Base-by-base conservation (phyloP, 2,888 invertebrate genomes). In the Aspidiotus rigidus region DNA sequence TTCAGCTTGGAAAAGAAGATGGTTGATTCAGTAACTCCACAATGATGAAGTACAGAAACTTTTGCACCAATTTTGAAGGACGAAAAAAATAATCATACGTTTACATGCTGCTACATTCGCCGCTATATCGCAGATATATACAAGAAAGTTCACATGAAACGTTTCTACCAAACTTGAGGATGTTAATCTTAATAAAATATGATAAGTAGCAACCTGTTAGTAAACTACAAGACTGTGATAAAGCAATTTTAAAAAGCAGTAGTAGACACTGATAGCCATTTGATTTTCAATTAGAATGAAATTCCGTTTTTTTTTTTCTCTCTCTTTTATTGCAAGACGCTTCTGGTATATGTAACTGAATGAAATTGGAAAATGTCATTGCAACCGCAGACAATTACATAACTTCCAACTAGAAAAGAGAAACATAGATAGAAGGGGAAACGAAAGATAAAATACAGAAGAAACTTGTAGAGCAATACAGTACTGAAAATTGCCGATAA, bases 161-260 rank as follows among this genome's bases (percentile, higher is more conserved):
- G 28, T 64, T 54, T 41, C 64, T 64, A 64, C 64, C 64, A 56
- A 64, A 55, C 39, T 40, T 9, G 56, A 41, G 9, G 56, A 64
- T 15, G 44, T 40, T 54, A 8, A 10, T 54, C 54, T n/a, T 40
- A 64, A 56, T 56, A 41, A 40, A 55, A 55, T 41, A 66, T 17
- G 9, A 57, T 66, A 57, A 66, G 59, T 59, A 66, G 66, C 66
- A 66, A 66, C 66, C 56, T 66, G 66, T 66, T 66, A 66, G 66
- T 66, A 66, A 56, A 66, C 66, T 66, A 66, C 66, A 66, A 66
- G 66, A 66, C 66, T 66, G 57, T 66, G 66, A 55, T 64, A 41
- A 59, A 64, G 56, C 54, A 64, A 15, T 53, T 55, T 16, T 16
- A 63, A 63, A 66, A 66, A 66, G 66, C 66, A 59, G 59, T 59